phyloP scores from a whole-genome alignment of 2,888 invertebrate species.

The Antitype chi region DNA sequence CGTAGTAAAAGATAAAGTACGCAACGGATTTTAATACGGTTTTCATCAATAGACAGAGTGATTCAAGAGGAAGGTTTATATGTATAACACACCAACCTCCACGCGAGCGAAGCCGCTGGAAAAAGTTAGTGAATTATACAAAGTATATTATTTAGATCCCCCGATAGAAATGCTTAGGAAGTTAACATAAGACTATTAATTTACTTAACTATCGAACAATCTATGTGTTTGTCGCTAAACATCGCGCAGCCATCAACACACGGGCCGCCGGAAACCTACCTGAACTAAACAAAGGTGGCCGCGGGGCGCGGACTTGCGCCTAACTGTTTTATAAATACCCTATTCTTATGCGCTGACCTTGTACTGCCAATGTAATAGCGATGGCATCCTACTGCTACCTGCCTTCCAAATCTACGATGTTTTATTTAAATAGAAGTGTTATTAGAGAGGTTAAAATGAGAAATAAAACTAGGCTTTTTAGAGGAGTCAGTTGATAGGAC shows the following conservation, averaged over 20 bases:
- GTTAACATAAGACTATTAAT: conserved; percentile 46
- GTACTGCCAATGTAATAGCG: conserved; percentile 49
- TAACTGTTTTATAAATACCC: conserved; percentile 67
- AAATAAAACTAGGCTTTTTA: background rate
- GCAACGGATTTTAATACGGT: no score
- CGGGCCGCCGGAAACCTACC: conserved; percentile 65
- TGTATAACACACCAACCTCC: no score
- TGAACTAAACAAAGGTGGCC: conserved; percentile 64
- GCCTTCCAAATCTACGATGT: conserved; percentile 34
- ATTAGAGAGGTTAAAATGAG: background rate
- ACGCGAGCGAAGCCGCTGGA: no score
- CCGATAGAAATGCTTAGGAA: conserved; percentile 6
- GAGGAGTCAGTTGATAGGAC: background rate
- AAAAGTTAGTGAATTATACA: no score
- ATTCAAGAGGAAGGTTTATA: no score
- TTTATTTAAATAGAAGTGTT: conserved; percentile 16
- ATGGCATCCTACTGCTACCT: conserved; percentile 56
- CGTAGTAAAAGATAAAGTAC: no score
- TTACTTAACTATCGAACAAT: conserved; percentile 36
- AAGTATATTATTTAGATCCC: conserved; percentile 2
- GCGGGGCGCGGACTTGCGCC: conserved; percentile 48
- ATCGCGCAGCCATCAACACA: conserved; percentile 36
- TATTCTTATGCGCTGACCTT: conserved; percentile 66
- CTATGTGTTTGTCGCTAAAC: conserved; percentile 46
- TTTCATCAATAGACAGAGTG: no score